These are phyloP conservation scores for Hydrocynus forskahlii DNA, from an alignment of 2,797 vertebrate genomes.

Conservation along the genomic window DNA sequence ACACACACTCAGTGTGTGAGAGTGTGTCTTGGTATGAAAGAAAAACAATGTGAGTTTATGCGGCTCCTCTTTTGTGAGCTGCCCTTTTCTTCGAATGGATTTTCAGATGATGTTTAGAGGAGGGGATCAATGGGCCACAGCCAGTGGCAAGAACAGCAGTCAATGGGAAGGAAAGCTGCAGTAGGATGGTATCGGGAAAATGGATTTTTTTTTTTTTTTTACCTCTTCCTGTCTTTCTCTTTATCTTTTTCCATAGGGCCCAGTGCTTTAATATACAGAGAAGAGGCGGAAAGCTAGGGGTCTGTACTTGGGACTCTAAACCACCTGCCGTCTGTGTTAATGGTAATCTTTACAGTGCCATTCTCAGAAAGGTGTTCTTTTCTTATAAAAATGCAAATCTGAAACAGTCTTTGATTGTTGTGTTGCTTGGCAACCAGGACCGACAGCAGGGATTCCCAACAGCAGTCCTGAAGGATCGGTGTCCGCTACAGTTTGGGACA, in stretches of 20 bases:
- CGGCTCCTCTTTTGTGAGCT: slow-evolving; percentile 69
- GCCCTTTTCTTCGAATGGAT: slow-evolving; percentile 88
- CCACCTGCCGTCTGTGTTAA: not conserved
- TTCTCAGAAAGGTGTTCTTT: not conserved
- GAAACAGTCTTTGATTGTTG: no score
- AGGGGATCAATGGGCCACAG: slow-evolving; percentile 86
- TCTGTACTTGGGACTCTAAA: not conserved
- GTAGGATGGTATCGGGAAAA: slow-evolving; percentile 87
- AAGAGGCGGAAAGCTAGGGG: not conserved
- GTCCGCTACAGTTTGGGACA: no score
- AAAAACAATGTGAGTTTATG: slow-evolving; percentile 73
- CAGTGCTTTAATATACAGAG: not conserved
- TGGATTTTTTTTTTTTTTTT: slow-evolving; percentile 87
- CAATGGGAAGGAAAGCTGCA: slow-evolving; percentile 83
- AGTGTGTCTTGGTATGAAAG: slow-evolving; percentile 40
- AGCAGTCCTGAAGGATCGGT: no score
- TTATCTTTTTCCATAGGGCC: slow-evolving; percentile 17
- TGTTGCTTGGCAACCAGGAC: no score
- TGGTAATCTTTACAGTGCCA: not conserved
- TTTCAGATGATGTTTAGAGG: slow-evolving; percentile 88
- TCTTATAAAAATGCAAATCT: not conserved
- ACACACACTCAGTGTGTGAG: not conserved
- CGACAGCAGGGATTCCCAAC: no score
- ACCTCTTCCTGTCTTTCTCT: slow-evolving; percentile 23
- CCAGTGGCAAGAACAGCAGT: slow-evolving; percentile 89